Evolutionary conservation across 2,113 vertebrate genomes (phyloP).

Genomic region (Rousettus leschenaultii): DNA sequence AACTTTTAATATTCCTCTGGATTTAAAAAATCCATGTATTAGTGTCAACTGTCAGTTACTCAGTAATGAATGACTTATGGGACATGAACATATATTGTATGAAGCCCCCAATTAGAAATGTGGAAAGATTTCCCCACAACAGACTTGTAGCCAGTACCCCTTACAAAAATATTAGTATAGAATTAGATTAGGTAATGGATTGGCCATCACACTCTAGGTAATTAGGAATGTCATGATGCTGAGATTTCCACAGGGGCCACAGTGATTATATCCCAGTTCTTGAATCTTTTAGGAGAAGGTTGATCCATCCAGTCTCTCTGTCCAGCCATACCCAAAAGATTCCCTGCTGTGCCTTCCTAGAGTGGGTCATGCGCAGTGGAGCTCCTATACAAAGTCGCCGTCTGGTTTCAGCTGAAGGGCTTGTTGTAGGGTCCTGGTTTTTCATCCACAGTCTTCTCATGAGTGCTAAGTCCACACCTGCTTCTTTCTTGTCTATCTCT

Average conservation of each 20-base stretch:
- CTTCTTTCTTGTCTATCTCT: neutral
- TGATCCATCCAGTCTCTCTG: neutral
- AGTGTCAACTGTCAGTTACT: neutral
- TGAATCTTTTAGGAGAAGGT: neutral
- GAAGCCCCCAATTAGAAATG: neutral
- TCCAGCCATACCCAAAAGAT: neutral
- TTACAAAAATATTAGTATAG: neutral
- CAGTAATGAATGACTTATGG: neutral
- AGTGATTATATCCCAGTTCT: neutral
- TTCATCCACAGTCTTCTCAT: neutral
- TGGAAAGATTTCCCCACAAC: neutral
- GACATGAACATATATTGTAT: neutral
- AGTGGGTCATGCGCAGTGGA: neutral
- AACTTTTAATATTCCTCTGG: neutral
- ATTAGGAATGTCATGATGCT: neutral
- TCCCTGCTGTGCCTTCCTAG: fast-evolving
- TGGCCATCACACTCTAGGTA: neutral
- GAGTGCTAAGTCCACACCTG: neutral
- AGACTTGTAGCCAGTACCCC: neutral
- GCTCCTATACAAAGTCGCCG: too few species aligned
- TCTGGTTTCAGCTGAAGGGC: neutral
- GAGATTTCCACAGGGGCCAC: neutral
- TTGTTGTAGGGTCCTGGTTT: neutral
- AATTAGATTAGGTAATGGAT: neutral
- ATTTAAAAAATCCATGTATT: neutral